phyloP scores from a whole-genome alignment of 2,888 invertebrate genomes.

The Omphaloscelis lunosa region DNA sequence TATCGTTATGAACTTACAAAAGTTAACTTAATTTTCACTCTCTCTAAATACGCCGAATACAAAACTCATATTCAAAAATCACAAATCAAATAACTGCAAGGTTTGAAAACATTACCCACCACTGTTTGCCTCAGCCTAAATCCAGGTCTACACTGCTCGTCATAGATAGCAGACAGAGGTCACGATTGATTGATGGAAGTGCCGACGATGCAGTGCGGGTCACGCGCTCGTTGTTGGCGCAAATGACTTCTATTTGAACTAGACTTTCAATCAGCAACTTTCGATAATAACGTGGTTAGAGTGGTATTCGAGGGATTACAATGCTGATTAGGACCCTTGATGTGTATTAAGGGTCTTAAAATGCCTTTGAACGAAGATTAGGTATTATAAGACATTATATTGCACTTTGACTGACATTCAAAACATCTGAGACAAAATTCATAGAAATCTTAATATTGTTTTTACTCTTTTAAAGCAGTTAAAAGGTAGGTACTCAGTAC shows the following conservation, averaged over 20 bases:
- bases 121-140: background rate
- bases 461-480: background rate
- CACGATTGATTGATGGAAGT: constrained; percentile 61
- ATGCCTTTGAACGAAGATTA: constrained; percentile 4
- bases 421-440: constrained; percentile 31
- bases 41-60: background rate
- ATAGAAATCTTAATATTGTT: background rate
- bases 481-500: no score
- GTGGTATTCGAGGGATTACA: background rate
- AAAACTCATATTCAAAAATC: background rate
- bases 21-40: background rate
- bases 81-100: background rate
- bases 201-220: constrained; percentile 15
- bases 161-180: constrained; percentile 57
- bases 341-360: background rate
- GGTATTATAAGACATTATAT: constrained; percentile 11
- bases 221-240: constrained; percentile 11
- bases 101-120: background rate
- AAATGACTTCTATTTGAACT: constrained; percentile 10
- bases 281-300: background rate
- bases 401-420: constrained; percentile 19
- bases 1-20: background rate
- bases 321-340: background rate
- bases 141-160: constrained; percentile 16
- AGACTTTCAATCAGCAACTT: constrained; percentile 1